Evolutionary conservation across 2,797 vertebrate genomes (phyloP).

Genomic region (Bucorvus abyssinicus): DNA sequence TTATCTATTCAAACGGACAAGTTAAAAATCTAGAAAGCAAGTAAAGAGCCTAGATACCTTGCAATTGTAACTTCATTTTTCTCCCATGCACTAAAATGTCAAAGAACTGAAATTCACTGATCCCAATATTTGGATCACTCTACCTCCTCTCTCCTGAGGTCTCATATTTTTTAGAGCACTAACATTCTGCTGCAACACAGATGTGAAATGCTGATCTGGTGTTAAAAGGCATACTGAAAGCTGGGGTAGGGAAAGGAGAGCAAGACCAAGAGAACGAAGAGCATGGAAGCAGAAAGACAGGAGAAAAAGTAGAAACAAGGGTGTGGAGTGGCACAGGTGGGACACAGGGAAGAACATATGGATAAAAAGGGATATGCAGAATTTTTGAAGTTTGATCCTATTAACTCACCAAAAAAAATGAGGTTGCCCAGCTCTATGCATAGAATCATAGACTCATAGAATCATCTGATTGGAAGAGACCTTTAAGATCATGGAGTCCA

Average conservation of each 20-base stretch:
- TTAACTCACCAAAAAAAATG: not conserved
- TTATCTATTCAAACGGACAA: not conserved
- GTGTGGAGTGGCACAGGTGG: not conserved
- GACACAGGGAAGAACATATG: not conserved
- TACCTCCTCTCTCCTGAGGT: not conserved
- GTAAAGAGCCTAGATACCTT: not conserved
- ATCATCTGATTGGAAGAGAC: no score
- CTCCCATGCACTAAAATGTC: not conserved
- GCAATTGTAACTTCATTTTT: not conserved
- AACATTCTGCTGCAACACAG: not conserved
- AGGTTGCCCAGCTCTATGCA: not conserved
- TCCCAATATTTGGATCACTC: not conserved
- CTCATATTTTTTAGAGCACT: conserved; percentile 16
- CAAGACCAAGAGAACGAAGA: not conserved
- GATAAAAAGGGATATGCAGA: not conserved
- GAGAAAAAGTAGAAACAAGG: not conserved
- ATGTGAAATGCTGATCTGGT: not conserved
- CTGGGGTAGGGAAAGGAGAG: not conserved
- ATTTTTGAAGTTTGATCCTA: not conserved
- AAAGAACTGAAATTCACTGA: not conserved
- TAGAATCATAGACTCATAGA: no score
- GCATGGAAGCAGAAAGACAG: not conserved
- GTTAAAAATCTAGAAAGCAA: not conserved
- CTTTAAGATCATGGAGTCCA: no score
- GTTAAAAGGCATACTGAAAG: not conserved